phyloP scores from a whole-genome alignment of 1,140 invertebrate genomes.

The Brachionus plicatilis region DNA sequence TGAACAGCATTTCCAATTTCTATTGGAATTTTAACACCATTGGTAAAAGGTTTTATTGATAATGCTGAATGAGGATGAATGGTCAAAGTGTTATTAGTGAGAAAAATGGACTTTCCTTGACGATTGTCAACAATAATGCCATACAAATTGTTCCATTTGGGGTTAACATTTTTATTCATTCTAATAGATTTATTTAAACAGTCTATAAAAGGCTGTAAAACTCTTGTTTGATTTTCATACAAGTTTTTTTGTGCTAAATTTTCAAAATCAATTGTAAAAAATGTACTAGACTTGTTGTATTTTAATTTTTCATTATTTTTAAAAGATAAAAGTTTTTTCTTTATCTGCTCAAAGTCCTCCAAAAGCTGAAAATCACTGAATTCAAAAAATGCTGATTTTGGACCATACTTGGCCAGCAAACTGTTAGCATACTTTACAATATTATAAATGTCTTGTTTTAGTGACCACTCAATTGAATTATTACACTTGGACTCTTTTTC shows the following conservation, averaged over 20 bases:
- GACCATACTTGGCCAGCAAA: background rate
- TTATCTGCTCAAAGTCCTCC: too few relatives aligned
- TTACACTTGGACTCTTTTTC: background rate
- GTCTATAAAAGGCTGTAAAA: background rate
- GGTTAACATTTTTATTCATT: background rate
- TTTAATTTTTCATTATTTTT: background rate
- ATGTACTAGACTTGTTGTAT: background rate
- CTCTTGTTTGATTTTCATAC: background rate
- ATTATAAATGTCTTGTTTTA: background rate
- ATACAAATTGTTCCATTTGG: conserved; percentile 5
- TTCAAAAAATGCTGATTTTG: background rate
- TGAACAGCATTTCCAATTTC: background rate
- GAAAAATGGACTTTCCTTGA: background rate
- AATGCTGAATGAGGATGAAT: background rate
- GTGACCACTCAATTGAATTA: background rate
- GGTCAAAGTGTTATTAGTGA: background rate
- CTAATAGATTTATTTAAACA: background rate
- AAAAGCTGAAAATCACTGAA: background rate
- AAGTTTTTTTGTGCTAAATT: background rate
- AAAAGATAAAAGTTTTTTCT: too few relatives aligned
- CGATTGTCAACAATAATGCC: background rate
- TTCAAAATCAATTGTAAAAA: background rate
- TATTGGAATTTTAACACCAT: background rate
- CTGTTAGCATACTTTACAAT: background rate
- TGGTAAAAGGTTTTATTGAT: background rate